Evolutionary conservation across 2,888 invertebrate species (phyloP).

Genomic region (Temnothorax ravouxi): DNA sequence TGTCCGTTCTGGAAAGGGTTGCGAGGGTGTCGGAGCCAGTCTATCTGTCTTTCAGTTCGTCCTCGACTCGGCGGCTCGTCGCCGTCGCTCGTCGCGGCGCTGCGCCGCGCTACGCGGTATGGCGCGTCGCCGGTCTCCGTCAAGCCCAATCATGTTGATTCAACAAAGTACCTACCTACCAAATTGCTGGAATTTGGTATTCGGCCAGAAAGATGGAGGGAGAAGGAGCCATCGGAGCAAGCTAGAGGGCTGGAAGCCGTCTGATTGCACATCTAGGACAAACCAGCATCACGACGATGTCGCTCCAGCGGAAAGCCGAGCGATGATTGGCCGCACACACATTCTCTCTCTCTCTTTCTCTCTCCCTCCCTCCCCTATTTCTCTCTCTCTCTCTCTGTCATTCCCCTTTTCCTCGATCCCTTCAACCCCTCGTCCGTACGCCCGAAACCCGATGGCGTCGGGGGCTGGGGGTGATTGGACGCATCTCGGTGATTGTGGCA

Average conservation of each 20-base stretch:
- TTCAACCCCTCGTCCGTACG: constrained; percentile 73
- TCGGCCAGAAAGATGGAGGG: constrained; percentile 84
- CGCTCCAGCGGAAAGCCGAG: constrained; percentile 85
- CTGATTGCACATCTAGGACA: constrained; percentile 87
- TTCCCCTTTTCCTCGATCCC: constrained; percentile 69
- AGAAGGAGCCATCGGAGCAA: constrained; percentile 65
- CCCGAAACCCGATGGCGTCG: constrained; percentile 79
- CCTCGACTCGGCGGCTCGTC: constrained; percentile 43
- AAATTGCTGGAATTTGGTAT: constrained; percentile 86
- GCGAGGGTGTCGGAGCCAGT: neutral
- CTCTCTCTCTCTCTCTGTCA: constrained; percentile 68
- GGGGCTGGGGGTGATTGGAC: constrained; percentile 85
- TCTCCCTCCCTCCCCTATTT: constrained; percentile 22
- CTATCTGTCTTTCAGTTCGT: constrained; percentile 47
- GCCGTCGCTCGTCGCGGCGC: constrained; percentile 55
- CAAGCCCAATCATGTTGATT: constrained; percentile 86
- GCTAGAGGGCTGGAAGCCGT: constrained; percentile 85
- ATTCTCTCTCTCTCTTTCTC: constrained; percentile 73
- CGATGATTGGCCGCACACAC: constrained; percentile 84
- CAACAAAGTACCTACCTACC: constrained; percentile 86
- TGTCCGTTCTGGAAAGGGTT: constrained; percentile 13
- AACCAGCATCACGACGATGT: constrained; percentile 84
- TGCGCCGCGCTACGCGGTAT: constrained; percentile 73
- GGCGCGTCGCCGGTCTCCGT: constrained; percentile 80
- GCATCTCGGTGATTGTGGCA: constrained; percentile 86